Percentiles rank a stretch among this genome's conserved stretches.
These are phyloP conservation scores for Melolontha melolontha DNA, from an alignment of 2,888 invertebrate species.

Conservation along the genomic window DNA sequence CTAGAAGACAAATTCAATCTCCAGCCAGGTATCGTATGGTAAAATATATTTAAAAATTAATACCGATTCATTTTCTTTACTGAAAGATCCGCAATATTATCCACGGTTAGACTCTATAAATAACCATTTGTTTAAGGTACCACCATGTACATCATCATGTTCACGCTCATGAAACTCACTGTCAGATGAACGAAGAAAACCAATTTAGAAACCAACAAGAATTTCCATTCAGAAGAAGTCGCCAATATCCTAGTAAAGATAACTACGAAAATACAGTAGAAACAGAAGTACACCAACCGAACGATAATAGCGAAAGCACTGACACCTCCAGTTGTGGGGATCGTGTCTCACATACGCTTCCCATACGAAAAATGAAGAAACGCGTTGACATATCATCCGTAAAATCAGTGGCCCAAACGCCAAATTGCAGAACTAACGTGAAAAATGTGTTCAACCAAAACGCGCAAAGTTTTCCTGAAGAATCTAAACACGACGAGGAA, in stretches of 20 bases:
- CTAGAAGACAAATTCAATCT: constrained; percentile 67
- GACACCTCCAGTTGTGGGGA: constrained; percentile 65
- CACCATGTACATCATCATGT: constrained; percentile 63
- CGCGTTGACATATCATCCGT: constrained; percentile 66
- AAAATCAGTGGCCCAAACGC: constrained; percentile 61
- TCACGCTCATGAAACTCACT: constrained; percentile 64
- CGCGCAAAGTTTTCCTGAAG: constrained; percentile 52
- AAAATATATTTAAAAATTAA: background rate
- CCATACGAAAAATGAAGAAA: constrained; percentile 70
- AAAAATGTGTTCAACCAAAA: constrained; percentile 63
- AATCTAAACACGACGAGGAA: constrained; percentile 57
- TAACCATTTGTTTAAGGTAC: constrained; percentile 47
- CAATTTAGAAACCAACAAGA: constrained; percentile 59
- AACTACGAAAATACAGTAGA: constrained; percentile 70
- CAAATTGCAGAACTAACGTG: constrained; percentile 62
- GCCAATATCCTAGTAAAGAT: constrained; percentile 63
- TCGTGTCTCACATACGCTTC: constrained; percentile 69
- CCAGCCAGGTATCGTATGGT: constrained; percentile 58
- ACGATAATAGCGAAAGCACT: constrained; percentile 65
- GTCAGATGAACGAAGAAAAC: constrained; percentile 63
- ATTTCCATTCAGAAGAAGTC: constrained; percentile 54
- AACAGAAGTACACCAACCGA: constrained; percentile 61
- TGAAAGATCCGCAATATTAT: too few relatives aligned
- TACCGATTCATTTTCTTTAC: too few relatives aligned
- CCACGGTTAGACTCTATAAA: too few relatives aligned